Evolutionary conservation across 2,888 invertebrate genomes (phyloP).

Genomic region (Cosmopolites sordidus): DNA sequence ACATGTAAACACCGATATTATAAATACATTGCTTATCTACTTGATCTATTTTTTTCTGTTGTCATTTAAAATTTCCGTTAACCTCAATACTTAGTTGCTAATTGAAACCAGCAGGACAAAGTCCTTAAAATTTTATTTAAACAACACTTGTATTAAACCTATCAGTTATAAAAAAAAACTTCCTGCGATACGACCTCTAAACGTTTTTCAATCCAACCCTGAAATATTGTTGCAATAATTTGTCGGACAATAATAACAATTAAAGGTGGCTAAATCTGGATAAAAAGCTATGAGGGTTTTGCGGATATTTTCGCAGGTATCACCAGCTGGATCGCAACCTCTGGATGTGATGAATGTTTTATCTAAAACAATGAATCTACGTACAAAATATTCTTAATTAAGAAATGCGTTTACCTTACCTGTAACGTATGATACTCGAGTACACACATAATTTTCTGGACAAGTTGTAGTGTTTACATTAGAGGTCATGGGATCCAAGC

Average conservation of each 20-base stretch:
- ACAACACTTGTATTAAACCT: too few species aligned
- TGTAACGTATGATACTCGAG: slow-evolving; percentile 23
- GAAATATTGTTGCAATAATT: slow-evolving; percentile 19
- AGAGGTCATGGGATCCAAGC: slow-evolving; percentile 25
- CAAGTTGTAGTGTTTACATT: slow-evolving; percentile 22
- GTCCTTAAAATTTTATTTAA: too few species aligned
- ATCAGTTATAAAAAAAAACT: too few species aligned
- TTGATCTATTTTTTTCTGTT: too few species aligned
- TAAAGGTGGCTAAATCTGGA: slow-evolving; percentile 20
- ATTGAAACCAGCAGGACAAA: too few species aligned
- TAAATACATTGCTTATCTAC: too few species aligned
- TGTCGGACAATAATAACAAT: slow-evolving; percentile 19
- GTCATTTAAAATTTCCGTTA: too few species aligned
- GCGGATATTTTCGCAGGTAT: slow-evolving; percentile 22
- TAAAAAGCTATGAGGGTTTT: slow-evolving; percentile 10
- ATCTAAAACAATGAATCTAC: slow-evolving; percentile 4
- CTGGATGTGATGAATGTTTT: slow-evolving; percentile 23
- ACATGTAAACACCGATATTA: too few species aligned
- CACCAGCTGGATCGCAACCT: slow-evolving; percentile 17
- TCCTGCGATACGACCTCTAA: too few species aligned
- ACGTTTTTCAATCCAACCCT: too few species aligned
- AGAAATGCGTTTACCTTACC: slow-evolving; percentile 22
- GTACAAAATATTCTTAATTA: neutral
- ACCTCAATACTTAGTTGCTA: too few species aligned
- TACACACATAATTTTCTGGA: slow-evolving; percentile 17